Percentiles rank a stretch among this genome's conserved stretches.
These are phyloP conservation scores for Capreolus pygargus DNA, from an alignment of 2,113 vertebrate species.

Conservation along the genomic window DNA sequence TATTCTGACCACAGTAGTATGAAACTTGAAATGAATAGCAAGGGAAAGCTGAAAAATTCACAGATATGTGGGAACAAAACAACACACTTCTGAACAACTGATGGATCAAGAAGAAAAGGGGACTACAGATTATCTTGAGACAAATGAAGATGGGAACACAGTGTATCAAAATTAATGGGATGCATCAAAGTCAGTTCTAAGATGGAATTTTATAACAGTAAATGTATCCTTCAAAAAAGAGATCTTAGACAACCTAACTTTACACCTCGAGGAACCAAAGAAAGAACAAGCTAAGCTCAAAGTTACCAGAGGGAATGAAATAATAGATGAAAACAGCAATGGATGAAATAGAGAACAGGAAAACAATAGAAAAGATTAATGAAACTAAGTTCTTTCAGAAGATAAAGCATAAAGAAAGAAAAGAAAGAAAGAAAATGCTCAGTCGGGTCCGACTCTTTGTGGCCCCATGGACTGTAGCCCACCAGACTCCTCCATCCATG, in stretches of 20 bases:
- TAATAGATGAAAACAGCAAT: not conserved
- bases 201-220: not conserved
- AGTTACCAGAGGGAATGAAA: not conserved
- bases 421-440: too few relatives aligned
- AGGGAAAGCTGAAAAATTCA: not conserved
- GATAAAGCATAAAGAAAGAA: not conserved
- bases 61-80: not conserved
- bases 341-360: not conserved
- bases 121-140: not conserved
- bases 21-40: constrained; percentile 15
- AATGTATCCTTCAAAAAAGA: not conserved
- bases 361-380: not conserved
- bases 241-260: not conserved
- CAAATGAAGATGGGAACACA: not conserved
- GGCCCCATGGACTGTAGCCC: too few relatives aligned
- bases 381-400: not conserved
- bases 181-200: not conserved
- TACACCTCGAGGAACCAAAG: not conserved
- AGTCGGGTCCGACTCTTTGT: too few relatives aligned
- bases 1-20: not conserved
- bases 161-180: not conserved
- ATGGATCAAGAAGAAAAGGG: not conserved
- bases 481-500: too few relatives aligned
- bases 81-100: not conserved
- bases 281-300: not conserved